These are phyloP conservation scores for Phenacoccus solenopsis DNA, from an alignment of 1,140 invertebrate species.

Conservation along the genomic window DNA sequence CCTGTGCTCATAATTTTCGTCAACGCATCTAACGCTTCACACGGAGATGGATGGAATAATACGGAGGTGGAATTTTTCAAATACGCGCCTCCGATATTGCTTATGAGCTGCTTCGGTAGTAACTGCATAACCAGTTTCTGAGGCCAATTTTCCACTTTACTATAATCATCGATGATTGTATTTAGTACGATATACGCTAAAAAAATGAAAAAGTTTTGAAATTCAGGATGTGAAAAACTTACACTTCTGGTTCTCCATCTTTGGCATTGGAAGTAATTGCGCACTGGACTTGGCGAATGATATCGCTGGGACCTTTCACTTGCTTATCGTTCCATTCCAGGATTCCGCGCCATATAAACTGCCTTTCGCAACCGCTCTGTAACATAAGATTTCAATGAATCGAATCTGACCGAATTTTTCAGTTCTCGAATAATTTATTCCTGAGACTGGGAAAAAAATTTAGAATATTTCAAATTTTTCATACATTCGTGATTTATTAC, in stretches of 20 bases:
- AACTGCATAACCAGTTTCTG: slow-evolving; percentile 82
- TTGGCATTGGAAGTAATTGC: slow-evolving; percentile 63
- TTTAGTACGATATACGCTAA: no score
- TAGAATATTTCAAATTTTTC: no score
- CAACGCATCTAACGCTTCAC: slow-evolving; percentile 66
- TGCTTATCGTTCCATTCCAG: slow-evolving; percentile 61
- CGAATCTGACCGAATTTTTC: not conserved
- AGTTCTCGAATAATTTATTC: not conserved
- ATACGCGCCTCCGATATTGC: slow-evolving; percentile 70
- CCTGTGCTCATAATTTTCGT: slow-evolving; percentile 82
- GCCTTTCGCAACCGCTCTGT: slow-evolving; percentile 40
- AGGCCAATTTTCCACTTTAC: slow-evolving; percentile 85
- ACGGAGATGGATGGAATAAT: slow-evolving; percentile 60
- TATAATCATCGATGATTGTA: slow-evolving; percentile 31
- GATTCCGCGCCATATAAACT: slow-evolving; percentile 71
- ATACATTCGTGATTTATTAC: no score
- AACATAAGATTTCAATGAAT: not conserved
- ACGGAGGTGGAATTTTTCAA: slow-evolving; percentile 81
- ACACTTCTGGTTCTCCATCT: slow-evolving; percentile 74
- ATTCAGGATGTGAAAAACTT: slow-evolving; percentile 31
- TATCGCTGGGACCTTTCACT: slow-evolving; percentile 53
- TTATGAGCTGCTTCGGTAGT: slow-evolving; percentile 81
- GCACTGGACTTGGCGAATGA: slow-evolving; percentile 69
- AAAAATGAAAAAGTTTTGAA: not conserved
- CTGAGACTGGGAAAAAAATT: not conserved